phyloP scores from a whole-genome alignment of 2,113 vertebrate genomes.

The Alosa alosa region DNA sequence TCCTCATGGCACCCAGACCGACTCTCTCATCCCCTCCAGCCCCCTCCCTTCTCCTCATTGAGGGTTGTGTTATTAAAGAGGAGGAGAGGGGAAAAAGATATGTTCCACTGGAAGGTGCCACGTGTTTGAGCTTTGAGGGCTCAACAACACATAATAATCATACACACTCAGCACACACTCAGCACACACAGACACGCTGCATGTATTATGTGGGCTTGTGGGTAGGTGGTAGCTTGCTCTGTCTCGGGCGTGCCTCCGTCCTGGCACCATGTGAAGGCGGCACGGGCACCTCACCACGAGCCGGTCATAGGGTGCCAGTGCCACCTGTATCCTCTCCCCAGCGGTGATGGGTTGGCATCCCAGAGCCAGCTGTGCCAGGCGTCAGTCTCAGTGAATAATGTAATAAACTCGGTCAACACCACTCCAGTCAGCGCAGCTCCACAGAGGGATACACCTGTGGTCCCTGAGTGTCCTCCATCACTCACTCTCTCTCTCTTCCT shows the following conservation, averaged over 20 bases:
- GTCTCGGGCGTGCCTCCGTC: not conserved
- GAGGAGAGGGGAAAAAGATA: not conserved
- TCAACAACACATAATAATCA: not conserved
- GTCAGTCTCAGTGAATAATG: not conserved
- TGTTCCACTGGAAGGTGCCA: not conserved
- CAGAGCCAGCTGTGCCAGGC: not conserved
- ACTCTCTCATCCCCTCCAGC: not conserved
- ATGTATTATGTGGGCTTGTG: not conserved
- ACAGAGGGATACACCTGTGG: not conserved
- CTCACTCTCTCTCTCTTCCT: not conserved
- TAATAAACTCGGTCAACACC: not conserved
- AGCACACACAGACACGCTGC: not conserved
- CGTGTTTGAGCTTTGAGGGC: no score
- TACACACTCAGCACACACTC: not conserved
- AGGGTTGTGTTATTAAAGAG: not conserved
- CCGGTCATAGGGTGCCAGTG: not conserved
- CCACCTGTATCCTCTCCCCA: not conserved
- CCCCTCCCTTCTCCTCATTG: not conserved
- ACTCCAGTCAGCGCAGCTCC: not conserved
- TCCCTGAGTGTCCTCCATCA: not conserved
- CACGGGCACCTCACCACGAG: not conserved
- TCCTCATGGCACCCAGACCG: no score
- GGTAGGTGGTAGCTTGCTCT: not conserved
- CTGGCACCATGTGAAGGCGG: no score
- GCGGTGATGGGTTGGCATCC: not conserved